phyloP scores from a whole-genome alignment of 2,888 invertebrate genomes.

The Onchidella celtica region DNA sequence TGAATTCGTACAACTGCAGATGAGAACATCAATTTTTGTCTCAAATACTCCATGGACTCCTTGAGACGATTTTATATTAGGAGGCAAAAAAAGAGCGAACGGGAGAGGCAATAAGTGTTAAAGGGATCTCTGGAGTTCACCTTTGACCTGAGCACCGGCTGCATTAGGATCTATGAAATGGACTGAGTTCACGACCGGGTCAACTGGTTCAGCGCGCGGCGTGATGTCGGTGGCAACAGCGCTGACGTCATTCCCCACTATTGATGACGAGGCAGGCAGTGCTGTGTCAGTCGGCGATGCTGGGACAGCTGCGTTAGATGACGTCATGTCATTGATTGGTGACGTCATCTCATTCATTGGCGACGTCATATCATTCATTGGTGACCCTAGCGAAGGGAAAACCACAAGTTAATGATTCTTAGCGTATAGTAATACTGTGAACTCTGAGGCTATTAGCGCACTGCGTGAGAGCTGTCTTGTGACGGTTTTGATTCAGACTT shows the following conservation, averaged over 20 bases:
- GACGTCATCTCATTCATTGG: not conserved
- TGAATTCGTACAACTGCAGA: too few relatives aligned
- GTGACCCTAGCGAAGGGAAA: too few relatives aligned
- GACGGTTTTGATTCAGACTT: too few relatives aligned
- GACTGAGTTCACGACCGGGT: not conserved
- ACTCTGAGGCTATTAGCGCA: too few relatives aligned
- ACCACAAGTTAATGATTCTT: too few relatives aligned
- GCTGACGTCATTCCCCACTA: not conserved
- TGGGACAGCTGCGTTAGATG: not conserved
- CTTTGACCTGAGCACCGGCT: not conserved
- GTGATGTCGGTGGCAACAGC: not conserved
- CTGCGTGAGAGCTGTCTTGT: too few relatives aligned
- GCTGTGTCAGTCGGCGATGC: too few relatives aligned
- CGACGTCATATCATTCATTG: not conserved
- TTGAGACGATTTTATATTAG: not conserved
- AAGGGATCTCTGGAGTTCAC: not conserved
- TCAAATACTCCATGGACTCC: not conserved
- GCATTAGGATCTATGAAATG: not conserved
- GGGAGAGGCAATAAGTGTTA: not conserved
- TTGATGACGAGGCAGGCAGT: too few relatives aligned
- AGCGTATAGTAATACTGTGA: too few relatives aligned
- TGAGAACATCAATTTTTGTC: too few relatives aligned
- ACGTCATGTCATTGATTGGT: not conserved
- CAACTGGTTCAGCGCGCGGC: not conserved
- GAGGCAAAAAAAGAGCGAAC: not conserved